Percentiles rank a stretch among this genome's conserved stretches.
Conservation (phyloP, 1,140 invertebrate genomes). For the Brachionus sp. region DNA sequence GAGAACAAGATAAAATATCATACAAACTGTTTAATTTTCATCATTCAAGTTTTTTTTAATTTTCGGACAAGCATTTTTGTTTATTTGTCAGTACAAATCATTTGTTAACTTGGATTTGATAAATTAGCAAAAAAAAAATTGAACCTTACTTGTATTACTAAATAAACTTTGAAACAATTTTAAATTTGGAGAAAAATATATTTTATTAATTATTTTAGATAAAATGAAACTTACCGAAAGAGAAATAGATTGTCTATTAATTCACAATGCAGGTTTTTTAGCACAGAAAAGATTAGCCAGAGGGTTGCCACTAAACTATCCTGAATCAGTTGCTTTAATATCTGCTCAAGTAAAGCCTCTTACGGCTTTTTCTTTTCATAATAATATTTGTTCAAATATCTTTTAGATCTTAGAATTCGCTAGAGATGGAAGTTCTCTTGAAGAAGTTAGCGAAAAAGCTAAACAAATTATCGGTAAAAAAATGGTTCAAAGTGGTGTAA, state of each 20-base stretch:
- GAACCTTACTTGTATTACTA: neutral
- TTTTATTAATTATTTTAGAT: neutral
- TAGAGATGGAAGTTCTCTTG: slow-evolving; percentile 54
- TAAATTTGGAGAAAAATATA: neutral
- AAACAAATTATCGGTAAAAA: slow-evolving; percentile 52
- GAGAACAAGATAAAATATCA: too few species aligned
- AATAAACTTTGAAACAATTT: neutral
- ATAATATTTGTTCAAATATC: neutral
- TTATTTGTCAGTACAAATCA: too few species aligned
- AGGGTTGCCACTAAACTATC: slow-evolving; percentile 56
- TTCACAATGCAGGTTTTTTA: slow-evolving; percentile 55
- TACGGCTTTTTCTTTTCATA: neutral
- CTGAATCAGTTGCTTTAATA: slow-evolving; percentile 56
- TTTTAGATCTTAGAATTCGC: slow-evolving; percentile 54
- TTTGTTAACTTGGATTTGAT: neutral
- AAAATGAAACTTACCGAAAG: slow-evolving; percentile 54
- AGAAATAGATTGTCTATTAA: slow-evolving; percentile 55
- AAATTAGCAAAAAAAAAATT: too few species aligned
- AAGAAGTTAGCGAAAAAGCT: slow-evolving; percentile 54
- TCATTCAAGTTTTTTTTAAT: too few species aligned
- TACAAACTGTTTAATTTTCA: too few species aligned
- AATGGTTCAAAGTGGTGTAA: slow-evolving; percentile 56
- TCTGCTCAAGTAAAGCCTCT: slow-evolving; percentile 52
- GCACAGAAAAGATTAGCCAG: slow-evolving; percentile 56
- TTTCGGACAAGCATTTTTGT: too few species aligned